These are phyloP conservation scores for Bombus turneri DNA, from an alignment of 1,140 invertebrate species.

Conservation along the genomic window DNA sequence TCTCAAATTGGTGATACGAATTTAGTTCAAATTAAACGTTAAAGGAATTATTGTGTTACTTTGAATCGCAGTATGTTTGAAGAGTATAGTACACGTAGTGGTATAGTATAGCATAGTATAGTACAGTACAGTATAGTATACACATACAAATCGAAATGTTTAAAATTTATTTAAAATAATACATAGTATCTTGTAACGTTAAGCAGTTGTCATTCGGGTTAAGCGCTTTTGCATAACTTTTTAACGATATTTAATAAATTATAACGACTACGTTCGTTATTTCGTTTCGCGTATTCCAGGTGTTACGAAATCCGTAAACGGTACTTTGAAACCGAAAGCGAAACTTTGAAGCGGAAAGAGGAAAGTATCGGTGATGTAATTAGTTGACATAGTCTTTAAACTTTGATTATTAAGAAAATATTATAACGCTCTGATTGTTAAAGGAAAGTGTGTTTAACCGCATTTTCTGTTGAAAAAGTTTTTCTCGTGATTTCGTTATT, in stretches of 20 bases:
- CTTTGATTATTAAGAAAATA: constrained; percentile 27
- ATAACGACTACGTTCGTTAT: no score
- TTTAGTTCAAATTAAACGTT: neutral
- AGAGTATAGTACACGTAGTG: neutral
- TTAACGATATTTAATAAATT: no score
- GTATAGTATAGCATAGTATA: no score
- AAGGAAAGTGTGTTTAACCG: neutral
- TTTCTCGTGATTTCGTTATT: neutral
- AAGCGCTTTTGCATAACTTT: no score
- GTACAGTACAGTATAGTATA: no score
- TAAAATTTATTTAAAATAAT: no score
- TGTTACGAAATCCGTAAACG: constrained; percentile 13
- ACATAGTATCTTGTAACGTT: no score
- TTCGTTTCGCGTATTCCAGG: neutral
- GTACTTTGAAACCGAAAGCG: constrained; percentile 12
- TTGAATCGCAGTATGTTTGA: neutral
- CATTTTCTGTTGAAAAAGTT: neutral
- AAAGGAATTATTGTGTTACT: neutral
- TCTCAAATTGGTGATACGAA: no score
- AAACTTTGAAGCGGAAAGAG: neutral
- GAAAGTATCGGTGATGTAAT: constrained; percentile 4
- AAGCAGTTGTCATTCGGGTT: no score
- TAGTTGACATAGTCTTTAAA: constrained; percentile 17
- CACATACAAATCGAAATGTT: no score
- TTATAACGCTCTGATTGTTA: neutral